Evolutionary conservation across 2,113 vertebrate genomes (phyloP), one percentile per base, ranked within the genome.

Genomic region (Sander lucioperca): DNA sequence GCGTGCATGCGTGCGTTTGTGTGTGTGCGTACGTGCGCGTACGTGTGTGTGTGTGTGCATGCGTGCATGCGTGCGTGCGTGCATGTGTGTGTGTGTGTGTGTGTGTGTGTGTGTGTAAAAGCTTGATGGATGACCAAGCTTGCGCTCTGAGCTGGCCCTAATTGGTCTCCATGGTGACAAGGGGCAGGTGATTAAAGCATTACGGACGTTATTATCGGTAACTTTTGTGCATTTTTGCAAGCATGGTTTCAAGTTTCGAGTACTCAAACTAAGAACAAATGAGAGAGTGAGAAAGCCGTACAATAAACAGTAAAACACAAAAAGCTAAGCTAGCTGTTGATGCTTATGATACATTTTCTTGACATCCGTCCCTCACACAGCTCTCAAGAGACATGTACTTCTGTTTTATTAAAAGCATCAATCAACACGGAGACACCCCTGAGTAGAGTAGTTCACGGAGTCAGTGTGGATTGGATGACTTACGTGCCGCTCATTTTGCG

Each of bases 81-180:
- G 30, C 51, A 64, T 59, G 53, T 33, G 5, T 33, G 33, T 33
- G 5, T 33, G 53, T 25, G 56, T 58, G n/a, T 25, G 23, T 14
- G 56, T 30, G 19, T 18, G 66, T 51, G 50, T 57, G 70, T 51
- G 61, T 59, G 75, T 59, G 63, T 33, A 33, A 57, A 3, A 62
- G 43, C 79, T 53, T 61, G 25, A 25, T 65, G 15, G 15, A 58
- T 25, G 30, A 45, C n/a, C 19, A 16, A 14, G 27, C 57, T 33
- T 79, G 50, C 56, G 13, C 8, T 36, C 18, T 53, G n/a, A 64
- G 0, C 12, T 63, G 11, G 71, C 27, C 16, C 66, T 59, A 48
- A 71, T 13, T 25, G 59, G 13, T 65, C 43, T 59, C 25, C 0
- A 12, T 53, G 45, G 7, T 56, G 59, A 79, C 27, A 43, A n/a